phyloP scores from a whole-genome alignment of 2,113 vertebrate genomes.

The Emydura subglobosa region DNA sequence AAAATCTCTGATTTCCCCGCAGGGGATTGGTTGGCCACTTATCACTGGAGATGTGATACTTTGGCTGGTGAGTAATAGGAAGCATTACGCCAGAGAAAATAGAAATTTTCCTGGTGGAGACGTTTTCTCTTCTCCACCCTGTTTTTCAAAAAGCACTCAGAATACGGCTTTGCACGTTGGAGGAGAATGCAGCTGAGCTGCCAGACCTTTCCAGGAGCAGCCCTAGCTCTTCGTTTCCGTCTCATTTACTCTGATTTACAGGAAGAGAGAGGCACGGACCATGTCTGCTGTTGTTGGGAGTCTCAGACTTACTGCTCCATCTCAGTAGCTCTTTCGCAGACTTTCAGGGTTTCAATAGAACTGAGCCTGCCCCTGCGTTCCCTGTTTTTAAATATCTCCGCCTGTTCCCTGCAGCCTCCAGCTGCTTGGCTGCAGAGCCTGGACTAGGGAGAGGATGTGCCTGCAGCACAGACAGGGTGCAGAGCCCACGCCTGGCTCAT shows the following conservation, averaged over 20 bases:
- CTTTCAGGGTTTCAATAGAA: not conserved
- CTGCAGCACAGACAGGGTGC: not conserved
- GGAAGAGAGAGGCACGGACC: not conserved
- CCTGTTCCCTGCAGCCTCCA: not conserved
- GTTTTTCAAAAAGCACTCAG: not conserved
- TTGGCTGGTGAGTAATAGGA: not conserved
- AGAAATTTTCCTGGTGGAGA: not conserved
- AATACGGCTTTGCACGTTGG: not conserved
- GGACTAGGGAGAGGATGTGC: not conserved
- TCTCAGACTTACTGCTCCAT: not conserved
- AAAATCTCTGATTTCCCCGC: not conserved
- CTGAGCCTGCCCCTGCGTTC: not conserved
- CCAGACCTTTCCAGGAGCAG: not conserved
- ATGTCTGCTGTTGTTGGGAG: not conserved
- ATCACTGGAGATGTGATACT: not conserved
- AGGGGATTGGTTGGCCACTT: not conserved
- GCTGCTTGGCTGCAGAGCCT: not conserved
- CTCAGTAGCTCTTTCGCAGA: not conserved
- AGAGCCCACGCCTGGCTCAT: not conserved
- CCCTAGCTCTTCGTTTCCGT: not conserved
- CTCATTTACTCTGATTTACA: not conserved
- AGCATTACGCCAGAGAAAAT: not conserved
- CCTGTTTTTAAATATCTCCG: not conserved
- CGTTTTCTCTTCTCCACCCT: not conserved
- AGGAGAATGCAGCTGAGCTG: not conserved